Conservation (phyloP, 2,888 invertebrate genomes). For the Altica lythri region DNA sequence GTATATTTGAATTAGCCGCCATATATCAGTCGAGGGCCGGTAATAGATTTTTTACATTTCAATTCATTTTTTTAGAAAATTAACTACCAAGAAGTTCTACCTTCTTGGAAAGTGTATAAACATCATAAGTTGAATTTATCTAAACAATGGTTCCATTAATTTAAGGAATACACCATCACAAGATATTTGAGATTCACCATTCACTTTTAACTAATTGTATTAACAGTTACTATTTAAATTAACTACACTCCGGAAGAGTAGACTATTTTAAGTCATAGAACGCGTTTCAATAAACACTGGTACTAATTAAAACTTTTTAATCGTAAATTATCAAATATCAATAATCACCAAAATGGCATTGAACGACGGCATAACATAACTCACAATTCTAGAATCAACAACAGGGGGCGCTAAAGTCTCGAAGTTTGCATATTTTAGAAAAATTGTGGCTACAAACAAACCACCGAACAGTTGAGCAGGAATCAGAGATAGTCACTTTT, state of each 20-base stretch:
- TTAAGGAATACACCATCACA: slow-evolving; percentile 16
- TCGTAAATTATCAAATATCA: slow-evolving; percentile 28
- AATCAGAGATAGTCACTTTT: too few species aligned
- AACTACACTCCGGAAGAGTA: too few species aligned
- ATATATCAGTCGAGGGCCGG: slow-evolving; percentile 45
- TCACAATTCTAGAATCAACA: slow-evolving; percentile 29
- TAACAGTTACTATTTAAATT: slow-evolving; percentile 9
- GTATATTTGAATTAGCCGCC: slow-evolving; percentile 49
- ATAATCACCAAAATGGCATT: slow-evolving; percentile 44
- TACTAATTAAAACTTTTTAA: slow-evolving; percentile 12
- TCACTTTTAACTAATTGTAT: slow-evolving; percentile 11
- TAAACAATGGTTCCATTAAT: slow-evolving; percentile 3
- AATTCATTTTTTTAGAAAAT: slow-evolving; percentile 16
- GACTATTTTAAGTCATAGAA: too few species aligned
- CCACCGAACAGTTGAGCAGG: too few species aligned
- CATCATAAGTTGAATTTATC: slow-evolving; percentile 6
- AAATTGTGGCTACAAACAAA: too few species aligned
- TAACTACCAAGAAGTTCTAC: not conserved
- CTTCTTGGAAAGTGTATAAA: not conserved
- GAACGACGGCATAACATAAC: slow-evolving; percentile 36
- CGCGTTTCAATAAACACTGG: too few species aligned
- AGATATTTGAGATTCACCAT: slow-evolving; percentile 8
- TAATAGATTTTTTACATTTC: slow-evolving; percentile 23
- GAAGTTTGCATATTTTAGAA: slow-evolving; percentile 2
- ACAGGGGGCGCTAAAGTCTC: slow-evolving; percentile 33